Evolutionary conservation across 2,888 invertebrate species (phyloP), one percentile per base, ranked within the genome.

Genomic region (Allacma fusca): DNA sequence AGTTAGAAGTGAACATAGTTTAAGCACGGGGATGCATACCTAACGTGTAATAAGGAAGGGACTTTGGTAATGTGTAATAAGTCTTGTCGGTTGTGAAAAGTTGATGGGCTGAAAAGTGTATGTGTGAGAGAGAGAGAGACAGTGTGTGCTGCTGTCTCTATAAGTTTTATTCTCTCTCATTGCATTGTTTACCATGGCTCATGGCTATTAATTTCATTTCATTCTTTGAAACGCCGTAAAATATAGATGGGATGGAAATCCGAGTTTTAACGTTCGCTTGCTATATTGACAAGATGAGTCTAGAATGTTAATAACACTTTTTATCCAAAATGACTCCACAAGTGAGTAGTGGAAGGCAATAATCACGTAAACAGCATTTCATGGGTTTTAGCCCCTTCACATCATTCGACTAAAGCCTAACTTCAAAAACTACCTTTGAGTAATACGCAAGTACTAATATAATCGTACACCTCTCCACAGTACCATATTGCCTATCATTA

Each of bases 181-280:
- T 68, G 76, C 72, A 78, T 80, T 84, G 83, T 84, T 84, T 84
- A 80, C 82, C 76, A 83, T 84, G 23, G 84, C 84, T 84, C 78
- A 78, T 79, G 84, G 84, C 82, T 83, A 84, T 84, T 83, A 84
- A 84, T 84, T 84, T 84, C 82, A 83, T 83, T 82, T 82, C 81
- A 83, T 84, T 84, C 82, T 84, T 82, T 82, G 80, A 83, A 82
- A 80, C 73, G 80, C 80, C 80, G 79, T 83, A 80, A 83, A 83
- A 83, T 81, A 81, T 81, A 83, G 81, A 81, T 82, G 82, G 80
- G 78, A 81, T 82, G 81, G 80, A 80, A 81, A 81, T 82, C 82
- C 81, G 67, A 78, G 78, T 82, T 82, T 82, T 82, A 78, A 79
- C 81, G 77, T 80, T 77, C 79, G 57, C 78, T 77, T 62, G 77